phyloP scores from a whole-genome alignment of 2,888 invertebrate species.

The Octodonta nipae region DNA sequence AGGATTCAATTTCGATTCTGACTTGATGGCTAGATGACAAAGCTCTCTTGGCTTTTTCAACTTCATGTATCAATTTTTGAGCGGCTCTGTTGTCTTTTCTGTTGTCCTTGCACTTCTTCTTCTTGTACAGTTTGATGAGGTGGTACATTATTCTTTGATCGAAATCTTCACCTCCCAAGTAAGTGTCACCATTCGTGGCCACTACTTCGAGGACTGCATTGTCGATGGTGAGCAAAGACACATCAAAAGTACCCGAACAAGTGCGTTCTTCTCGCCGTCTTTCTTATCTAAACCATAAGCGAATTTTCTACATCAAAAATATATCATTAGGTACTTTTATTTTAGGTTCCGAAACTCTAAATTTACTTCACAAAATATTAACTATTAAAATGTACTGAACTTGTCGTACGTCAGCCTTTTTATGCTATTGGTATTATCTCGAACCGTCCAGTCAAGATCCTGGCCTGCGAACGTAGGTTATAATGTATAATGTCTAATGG shows the following conservation, averaged over 20 bases:
- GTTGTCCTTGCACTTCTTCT: conserved; percentile 96
- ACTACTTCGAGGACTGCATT: conserved; percentile 92
- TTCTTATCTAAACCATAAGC: conserved; percentile 95
- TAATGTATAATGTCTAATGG: no score
- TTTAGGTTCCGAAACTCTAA: no score
- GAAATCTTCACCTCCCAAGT: conserved; percentile 97
- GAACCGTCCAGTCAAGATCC: no score
- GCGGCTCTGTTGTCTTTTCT: conserved; percentile 80
- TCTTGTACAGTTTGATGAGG: conserved; percentile 90
- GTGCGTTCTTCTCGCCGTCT: conserved; percentile 93
- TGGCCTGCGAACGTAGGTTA: no score
- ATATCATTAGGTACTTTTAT: no score
- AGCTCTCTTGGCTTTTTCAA: conserved; percentile 93
- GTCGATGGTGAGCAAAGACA: conserved; percentile 93
- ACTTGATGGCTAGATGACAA: conserved; percentile 90
- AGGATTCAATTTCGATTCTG: conserved; percentile 95
- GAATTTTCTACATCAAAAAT: no score
- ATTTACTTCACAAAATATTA: no score
- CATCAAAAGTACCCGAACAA: conserved; percentile 98
- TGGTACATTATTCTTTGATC: conserved; percentile 98
- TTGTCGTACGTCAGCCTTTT: no score
- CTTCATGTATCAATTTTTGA: conserved; percentile 90
- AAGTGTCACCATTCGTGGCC: conserved; percentile 89
- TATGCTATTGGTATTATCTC: no score
- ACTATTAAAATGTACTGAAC: no score